These are phyloP conservation scores for Himalopsyche phryganea DNA, from an alignment of 1,140 invertebrate species.

Conservation along the genomic window DNA sequence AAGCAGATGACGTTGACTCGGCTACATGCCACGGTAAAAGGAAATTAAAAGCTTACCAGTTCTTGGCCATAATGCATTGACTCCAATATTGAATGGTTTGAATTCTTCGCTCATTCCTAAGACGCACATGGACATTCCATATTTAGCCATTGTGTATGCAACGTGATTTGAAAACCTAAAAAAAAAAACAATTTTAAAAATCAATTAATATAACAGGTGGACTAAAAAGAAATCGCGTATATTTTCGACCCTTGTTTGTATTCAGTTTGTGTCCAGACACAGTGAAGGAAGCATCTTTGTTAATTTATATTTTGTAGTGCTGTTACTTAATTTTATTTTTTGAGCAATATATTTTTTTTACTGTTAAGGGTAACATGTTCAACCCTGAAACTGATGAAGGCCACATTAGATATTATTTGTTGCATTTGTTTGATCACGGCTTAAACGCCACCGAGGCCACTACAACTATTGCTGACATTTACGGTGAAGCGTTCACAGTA, in stretches of 20 bases:
- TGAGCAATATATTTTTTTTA: too few species aligned
- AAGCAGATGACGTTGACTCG: too few species aligned
- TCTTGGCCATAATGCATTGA: constrained; percentile 96
- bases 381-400: neutral
- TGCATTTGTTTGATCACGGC: neutral
- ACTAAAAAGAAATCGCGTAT: neutral
- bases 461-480: neutral
- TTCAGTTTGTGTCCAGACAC: too few species aligned
- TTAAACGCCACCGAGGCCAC: neutral
- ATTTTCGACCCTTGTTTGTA: neutral
- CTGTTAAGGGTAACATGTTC: too few species aligned
- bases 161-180: constrained; percentile 80
- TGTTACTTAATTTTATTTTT: too few species aligned
- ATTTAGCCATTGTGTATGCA: constrained; percentile 98
- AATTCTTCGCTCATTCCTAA: constrained; percentile 95
- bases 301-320: too few species aligned
- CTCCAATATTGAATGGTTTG: constrained; percentile 76
- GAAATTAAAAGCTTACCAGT: constrained; percentile 81
- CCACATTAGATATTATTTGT: neutral
- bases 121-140: constrained; percentile 99
- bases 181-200: constrained; percentile 20
- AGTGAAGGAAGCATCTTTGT: too few species aligned
- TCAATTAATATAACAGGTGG: too few species aligned
- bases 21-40: too few species aligned
- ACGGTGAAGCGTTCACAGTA: neutral